phyloP scores from a whole-genome alignment of 2,797 vertebrate species.

The Streptopelia turtur region DNA sequence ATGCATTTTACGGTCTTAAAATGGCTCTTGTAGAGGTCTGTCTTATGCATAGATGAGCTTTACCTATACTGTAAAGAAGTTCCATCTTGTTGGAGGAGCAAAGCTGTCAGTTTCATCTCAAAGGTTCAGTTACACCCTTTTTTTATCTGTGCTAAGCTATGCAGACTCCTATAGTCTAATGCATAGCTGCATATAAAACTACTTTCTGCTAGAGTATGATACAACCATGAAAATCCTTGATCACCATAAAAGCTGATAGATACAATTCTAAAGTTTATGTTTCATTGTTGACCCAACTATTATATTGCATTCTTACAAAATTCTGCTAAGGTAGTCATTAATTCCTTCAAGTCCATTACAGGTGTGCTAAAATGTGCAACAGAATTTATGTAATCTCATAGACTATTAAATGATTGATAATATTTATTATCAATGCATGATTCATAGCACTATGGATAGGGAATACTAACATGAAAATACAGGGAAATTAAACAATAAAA shows the following conservation, averaged over 20 bases:
- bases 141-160: not conserved
- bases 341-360: not conserved
- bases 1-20: not conserved
- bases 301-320: not conserved
- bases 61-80: not conserved
- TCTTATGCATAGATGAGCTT: not conserved
- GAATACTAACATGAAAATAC: not conserved
- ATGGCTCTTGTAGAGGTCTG: not conserved
- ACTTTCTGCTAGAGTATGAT: not conserved
- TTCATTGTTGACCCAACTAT: not conserved
- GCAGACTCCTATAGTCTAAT: not conserved
- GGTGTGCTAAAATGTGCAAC: not conserved
- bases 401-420: not conserved
- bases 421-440: not conserved
- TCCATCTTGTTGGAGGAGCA: not conserved
- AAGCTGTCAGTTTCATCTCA: not conserved
- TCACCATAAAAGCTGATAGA: not conserved
- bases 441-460: not conserved
- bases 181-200: accelerated
- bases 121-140: not conserved
- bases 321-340: not conserved
- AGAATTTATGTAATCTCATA: not conserved
- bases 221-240: not conserved
- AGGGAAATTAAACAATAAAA: not conserved
- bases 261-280: not conserved